Evolutionary conservation across 2,888 invertebrate genomes (phyloP).

Genomic region (Scaptomyza caliginosa): DNA sequence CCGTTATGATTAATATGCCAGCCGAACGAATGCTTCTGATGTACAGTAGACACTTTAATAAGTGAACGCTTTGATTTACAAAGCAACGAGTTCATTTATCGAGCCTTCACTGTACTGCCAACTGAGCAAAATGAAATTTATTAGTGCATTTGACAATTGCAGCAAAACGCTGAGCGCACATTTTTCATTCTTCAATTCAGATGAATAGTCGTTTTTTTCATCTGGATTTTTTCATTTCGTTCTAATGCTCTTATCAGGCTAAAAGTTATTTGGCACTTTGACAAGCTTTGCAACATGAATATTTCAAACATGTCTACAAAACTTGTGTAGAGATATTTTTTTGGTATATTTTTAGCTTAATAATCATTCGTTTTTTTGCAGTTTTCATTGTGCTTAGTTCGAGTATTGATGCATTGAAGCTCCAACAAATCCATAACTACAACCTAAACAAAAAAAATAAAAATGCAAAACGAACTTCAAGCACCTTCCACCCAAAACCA

Average conservation of each 20-base stretch:
- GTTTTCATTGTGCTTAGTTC: constrained; percentile 19
- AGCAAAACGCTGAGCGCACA: constrained; percentile 66
- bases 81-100: too few relatives aligned
- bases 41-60: constrained; percentile 27
- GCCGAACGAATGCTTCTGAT: neutral
- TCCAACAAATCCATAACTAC: constrained; percentile 50
- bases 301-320: too few relatives aligned
- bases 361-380: constrained; percentile 25
- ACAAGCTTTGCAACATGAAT: neutral
- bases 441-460: constrained; percentile 40
- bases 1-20: constrained; percentile 41
- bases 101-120: constrained; percentile 38
- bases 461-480: constrained; percentile 50
- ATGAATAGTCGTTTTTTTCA: constrained; percentile 46
- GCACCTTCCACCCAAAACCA: neutral
- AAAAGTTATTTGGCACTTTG: neutral
- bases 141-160: constrained; percentile 74
- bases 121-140: constrained; percentile 61
- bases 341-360: neutral
- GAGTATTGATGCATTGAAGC: constrained; percentile 28
- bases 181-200: constrained; percentile 76
- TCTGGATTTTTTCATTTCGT: constrained; percentile 5
- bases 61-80: neutral
- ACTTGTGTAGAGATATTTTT: neutral
- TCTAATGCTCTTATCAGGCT: constrained; percentile 19